Conservation (phyloP, 2,888 invertebrate genomes). For the Brenthis ino region DNA sequence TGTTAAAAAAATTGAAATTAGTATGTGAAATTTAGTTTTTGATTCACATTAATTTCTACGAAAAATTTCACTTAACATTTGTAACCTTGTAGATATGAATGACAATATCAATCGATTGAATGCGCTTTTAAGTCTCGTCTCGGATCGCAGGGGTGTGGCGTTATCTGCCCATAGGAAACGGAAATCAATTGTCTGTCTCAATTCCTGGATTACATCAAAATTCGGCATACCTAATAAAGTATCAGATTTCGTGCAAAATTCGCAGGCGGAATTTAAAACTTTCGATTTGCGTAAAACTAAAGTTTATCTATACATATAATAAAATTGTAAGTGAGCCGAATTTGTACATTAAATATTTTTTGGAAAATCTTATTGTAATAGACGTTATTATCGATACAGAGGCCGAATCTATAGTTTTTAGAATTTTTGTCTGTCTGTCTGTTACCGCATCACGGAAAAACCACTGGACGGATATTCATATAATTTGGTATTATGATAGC, state of each 20-base stretch:
- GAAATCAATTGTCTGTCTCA: conserved; percentile 69
- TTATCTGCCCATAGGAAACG: conserved; percentile 74
- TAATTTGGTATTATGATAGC: too few relatives aligned
- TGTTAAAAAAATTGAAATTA: not conserved
- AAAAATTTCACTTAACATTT: not conserved
- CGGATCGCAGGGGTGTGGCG: conserved; percentile 68
- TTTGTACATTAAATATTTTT: too few relatives aligned
- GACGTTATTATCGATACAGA: too few relatives aligned
- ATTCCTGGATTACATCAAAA: conserved; percentile 55
- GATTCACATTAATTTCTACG: conserved; percentile 2
- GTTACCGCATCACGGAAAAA: too few relatives aligned
- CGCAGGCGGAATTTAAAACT: not conserved
- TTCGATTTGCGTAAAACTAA: not conserved
- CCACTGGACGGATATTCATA: too few relatives aligned
- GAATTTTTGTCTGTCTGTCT: too few relatives aligned
- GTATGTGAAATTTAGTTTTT: not conserved
- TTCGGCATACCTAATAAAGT: conserved; percentile 53
- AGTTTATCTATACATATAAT: too few relatives aligned
- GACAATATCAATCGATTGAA: conserved; percentile 39
- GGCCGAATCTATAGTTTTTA: too few relatives aligned
- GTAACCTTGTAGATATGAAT: conserved; percentile 16
- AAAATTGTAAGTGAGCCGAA: too few relatives aligned
- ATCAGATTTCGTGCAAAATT: conserved; percentile 60
- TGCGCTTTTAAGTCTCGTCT: conserved; percentile 43
- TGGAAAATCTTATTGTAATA: too few relatives aligned